Evolutionary conservation across 2,113 vertebrate genomes (phyloP).

Genomic region (Perca schrenkii): DNA sequence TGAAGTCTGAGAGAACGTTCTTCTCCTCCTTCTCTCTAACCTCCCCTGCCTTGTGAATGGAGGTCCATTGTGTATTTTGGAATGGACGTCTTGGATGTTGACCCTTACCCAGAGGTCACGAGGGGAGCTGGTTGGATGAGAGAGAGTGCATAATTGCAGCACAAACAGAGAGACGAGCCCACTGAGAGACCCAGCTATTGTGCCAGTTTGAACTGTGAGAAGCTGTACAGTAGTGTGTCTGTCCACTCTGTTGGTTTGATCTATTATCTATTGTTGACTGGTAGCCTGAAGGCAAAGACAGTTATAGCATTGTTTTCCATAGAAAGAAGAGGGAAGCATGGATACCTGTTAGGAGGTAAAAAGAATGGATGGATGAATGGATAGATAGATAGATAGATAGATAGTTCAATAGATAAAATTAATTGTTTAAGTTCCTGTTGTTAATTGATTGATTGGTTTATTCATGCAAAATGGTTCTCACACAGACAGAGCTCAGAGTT

Average conservation of each 20-base stretch:
- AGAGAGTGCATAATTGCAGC: constrained; percentile 72
- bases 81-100: constrained; percentile 70
- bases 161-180: constrained; percentile 70
- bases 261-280: constrained; percentile 56
- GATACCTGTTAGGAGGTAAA: constrained; percentile 2
- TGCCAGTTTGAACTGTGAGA: constrained; percentile 45
- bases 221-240: constrained; percentile 35
- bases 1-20: constrained; percentile 64
- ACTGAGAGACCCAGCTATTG: constrained; percentile 44
- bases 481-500: too few species aligned
- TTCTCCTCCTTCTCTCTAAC: constrained; percentile 52
- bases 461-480: too few species aligned
- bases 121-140: constrained; percentile 66
- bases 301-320: constrained; percentile 52
- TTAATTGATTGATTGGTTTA: too few species aligned
- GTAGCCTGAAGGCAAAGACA: constrained; percentile 42
- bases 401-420: too few species aligned
- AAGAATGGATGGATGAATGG: too few species aligned
- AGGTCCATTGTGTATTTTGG: constrained; percentile 69
- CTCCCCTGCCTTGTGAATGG: constrained; percentile 68
- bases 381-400: background rate
- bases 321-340: constrained; percentile 20
- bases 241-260: constrained; percentile 44
- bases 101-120: constrained; percentile 73
- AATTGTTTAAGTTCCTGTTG: too few species aligned